Conservation (phyloP, 2,888 invertebrate species). For the Incurvaria masculella region DNA sequence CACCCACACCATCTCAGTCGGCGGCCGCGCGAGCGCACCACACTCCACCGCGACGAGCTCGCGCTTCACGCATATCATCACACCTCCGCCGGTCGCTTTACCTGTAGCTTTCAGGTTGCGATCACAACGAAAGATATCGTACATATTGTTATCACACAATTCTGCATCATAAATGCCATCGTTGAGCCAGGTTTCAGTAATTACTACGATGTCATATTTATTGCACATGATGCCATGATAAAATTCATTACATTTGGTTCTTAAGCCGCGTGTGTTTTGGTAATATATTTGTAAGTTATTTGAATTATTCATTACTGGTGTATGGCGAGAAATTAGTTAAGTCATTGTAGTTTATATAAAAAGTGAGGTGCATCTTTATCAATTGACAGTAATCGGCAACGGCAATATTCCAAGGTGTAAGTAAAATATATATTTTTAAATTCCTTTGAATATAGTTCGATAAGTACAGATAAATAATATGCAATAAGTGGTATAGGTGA, state of each 20-base stretch:
- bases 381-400: too few species aligned
- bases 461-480: too few species aligned
- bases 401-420: too few species aligned
- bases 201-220: background rate
- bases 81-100: background rate
- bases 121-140: background rate
- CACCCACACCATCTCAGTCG: too few species aligned
- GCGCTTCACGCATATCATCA: background rate
- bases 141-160: background rate
- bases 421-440: too few species aligned
- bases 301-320: too few species aligned
- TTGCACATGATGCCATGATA: background rate
- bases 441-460: too few species aligned
- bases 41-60: background rate
- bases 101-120: background rate
- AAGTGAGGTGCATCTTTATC: too few species aligned
- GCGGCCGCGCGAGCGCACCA: too few species aligned
- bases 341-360: too few species aligned
- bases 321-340: too few species aligned
- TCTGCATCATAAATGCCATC: background rate
- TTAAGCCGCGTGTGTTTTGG: conserved; percentile 1
- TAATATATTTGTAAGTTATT: background rate
- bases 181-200: background rate
- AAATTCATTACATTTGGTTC: background rate
- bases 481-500: too few species aligned